Conservation (phyloP, 30 jellyfish, hydroid and myxozoan species). For the Hydractinia symbiolongicarpus region DNA sequence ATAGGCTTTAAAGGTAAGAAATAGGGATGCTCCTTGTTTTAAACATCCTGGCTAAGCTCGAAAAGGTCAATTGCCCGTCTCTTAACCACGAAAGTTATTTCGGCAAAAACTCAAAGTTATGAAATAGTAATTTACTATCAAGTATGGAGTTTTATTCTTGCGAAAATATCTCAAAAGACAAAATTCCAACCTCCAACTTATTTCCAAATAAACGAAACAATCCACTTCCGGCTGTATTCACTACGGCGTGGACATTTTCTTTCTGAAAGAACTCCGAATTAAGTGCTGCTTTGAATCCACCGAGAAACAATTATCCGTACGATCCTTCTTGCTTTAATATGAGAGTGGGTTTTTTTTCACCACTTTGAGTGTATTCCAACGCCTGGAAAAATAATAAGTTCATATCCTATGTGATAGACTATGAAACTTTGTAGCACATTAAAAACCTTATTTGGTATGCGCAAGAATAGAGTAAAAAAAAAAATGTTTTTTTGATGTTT, state of each 20-base stretch:
- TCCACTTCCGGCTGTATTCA: constrained; percentile 69
- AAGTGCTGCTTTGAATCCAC: constrained; percentile 80
- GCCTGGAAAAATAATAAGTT: constrained; percentile 41
- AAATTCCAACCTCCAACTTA: constrained; percentile 43
- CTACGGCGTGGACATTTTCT: constrained; percentile 44
- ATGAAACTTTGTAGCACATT: no score
- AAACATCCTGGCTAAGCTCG: no score
- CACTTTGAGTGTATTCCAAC: constrained; percentile 67
- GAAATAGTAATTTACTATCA: neutral
- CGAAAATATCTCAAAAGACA: neutral
- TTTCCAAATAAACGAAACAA: constrained; percentile 66
- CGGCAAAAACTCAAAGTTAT: no score
- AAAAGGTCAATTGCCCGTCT: no score
- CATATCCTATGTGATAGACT: neutral
- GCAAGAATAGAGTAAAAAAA: no score
- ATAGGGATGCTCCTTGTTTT: no score
- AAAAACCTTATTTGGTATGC: no score
- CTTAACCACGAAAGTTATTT: no score
- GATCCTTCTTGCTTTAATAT: constrained; percentile 33
- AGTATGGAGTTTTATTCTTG: neutral
- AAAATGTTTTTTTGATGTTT: no score
- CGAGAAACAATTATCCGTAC: constrained; percentile 56
- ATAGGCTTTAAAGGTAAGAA: no score
- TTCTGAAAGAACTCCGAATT: constrained; percentile 42
- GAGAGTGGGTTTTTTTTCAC: constrained; percentile 44